A percentile compares a stretch with the other conserved stretches of the same genome.
Evolutionary conservation across 2,113 vertebrate species (phyloP).

Genomic region (Gorilla gorilla): DNA sequence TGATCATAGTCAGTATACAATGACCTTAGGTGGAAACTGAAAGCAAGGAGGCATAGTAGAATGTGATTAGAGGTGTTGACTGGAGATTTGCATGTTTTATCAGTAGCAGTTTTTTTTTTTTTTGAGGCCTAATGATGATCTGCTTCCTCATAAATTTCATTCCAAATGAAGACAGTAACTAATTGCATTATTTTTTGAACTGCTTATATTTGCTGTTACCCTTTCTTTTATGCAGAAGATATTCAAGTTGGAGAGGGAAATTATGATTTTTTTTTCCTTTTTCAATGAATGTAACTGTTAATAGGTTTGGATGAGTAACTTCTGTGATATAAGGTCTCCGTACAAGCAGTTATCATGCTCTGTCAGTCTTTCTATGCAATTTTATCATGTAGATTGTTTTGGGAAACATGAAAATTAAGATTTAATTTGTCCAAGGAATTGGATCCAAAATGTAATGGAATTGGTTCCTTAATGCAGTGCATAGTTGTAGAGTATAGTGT

Average conservation of each 20-base stretch:
- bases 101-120: background rate
- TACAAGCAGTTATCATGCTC: background rate
- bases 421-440: background rate
- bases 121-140: background rate
- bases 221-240: background rate
- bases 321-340: background rate
- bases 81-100: background rate
- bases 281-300: background rate
- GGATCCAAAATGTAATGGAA: background rate
- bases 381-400: background rate
- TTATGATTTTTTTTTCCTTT: background rate
- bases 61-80: background rate
- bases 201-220: background rate
- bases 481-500: background rate
- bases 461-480: background rate
- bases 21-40: background rate
- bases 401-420: slow-evolving; percentile 21
- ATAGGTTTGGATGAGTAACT: background rate
- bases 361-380: background rate
- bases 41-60: background rate
- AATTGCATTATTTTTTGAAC: background rate
- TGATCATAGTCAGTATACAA: background rate
- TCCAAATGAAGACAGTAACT: background rate
- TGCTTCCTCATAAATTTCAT: background rate
- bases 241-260: background rate